Evolutionary conservation across 2,113 vertebrate genomes (phyloP), one percentile per base, ranked within the genome.

Genomic region (Sander vitreus): DNA sequence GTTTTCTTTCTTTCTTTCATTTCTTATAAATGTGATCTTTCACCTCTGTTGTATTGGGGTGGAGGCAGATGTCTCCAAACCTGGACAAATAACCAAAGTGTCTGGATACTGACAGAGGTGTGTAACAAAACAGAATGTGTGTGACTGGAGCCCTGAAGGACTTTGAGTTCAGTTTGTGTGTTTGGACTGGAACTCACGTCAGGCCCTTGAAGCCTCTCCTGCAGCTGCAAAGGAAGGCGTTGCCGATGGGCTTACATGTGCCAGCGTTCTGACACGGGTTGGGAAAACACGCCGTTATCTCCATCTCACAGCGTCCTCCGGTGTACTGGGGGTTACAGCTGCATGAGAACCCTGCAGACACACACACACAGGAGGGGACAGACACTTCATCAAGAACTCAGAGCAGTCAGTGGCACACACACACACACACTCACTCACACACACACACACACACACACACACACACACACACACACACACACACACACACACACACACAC

Each of bases 201-300:
- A 97, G 93, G 62, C 98, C 97, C 0, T 95, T 97, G 94, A 98
- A 97, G 47, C 98, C 98, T 23, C 94, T 95, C 93, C 95, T 96
- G 91, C 98, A 99, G 90, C 89, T 97, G 93, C 98, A 99, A 90
- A 98, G 94, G 94, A 99, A 99, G 16, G 97, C 94, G 10, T 95
- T 97, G 64, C 97, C 98, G 0, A 98, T 96, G 9, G 97, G 94
- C 80, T 97, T 97, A 12, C 98, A 99, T 0, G 96, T 94, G 0
- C 97, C 98, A 47, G 96, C 94, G 0, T 99, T 98, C 72, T 95
- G 96, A 89, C 98, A 99, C 0, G 97, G 98, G 85, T 97, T 99
- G 65, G 98, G 98, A 83, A 97, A 95, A 89, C 98, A 99, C 18
- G 97, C 96, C 8, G 97, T 99, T 81, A 98, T 96, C 93, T 99